Evolutionary conservation across 2,888 invertebrate genomes (phyloP), one percentile per base, ranked within the genome.

Genomic region (Perizoma flavofasciatum): DNA sequence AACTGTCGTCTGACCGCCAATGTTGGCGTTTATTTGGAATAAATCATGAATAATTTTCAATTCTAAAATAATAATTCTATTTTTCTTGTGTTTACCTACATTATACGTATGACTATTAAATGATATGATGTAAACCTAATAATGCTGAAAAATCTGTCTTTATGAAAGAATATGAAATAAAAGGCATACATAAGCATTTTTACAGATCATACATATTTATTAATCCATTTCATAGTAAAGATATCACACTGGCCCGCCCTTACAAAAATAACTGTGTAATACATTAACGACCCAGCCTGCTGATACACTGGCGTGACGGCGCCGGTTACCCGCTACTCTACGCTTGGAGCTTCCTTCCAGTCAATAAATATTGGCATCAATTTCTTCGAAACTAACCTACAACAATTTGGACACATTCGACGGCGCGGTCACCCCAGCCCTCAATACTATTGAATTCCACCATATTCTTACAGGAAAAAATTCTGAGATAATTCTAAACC

Each of bases 201-300:
- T 92, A 90, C 90, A 91, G 92, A 89, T 92, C 89, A 89, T 92
- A 92, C 91, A 92, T 92, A 90, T 91, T 92, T 90, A 92, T 91
- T 91, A 85, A 89, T 91, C 87, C 87, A 88, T 90, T 90, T 91
- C 86, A 89, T 89, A 91, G 87, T 92, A 91, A 87, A 90, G 92
- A 89, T 92, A 92, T 92, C 91, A 92, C 92, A 92, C 92, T 92
- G 91, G 92, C 92, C 92, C 92, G 91, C 91, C 91, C 89, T 90
- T 92, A 92, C 84, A 92, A 92, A 92, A 91, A 91, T 91, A 92
- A 91, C 87, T 90, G 89, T 89, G 90, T 88, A 89, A 82, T 90
- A 89, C 86, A 84, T 82, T 85, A 88, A 88, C 85, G 89, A 89
- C 85, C 88, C 89, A 89, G 86, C 80, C 77, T 79, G 73, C 68